Evolutionary conservation across 2,113 vertebrate species (phyloP).

Genomic region (Sphaerodactylus townsendi): DNA sequence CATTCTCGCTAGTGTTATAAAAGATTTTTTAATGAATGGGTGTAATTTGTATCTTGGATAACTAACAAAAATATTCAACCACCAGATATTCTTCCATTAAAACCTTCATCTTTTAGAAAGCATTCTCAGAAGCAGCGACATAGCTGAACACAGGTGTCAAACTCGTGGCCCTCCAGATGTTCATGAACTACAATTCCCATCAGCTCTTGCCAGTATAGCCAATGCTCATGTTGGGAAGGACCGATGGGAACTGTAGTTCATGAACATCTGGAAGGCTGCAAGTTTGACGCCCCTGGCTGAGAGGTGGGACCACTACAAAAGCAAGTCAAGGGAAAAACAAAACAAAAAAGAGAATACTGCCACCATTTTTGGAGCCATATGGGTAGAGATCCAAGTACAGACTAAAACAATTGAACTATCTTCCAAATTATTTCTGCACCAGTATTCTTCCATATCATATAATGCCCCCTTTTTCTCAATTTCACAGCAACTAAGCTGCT

Average conservation of each 20-base stretch:
- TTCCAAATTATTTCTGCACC: background rate
- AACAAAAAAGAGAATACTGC: background rate
- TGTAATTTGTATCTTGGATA: background rate
- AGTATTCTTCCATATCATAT: background rate
- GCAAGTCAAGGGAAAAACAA: background rate
- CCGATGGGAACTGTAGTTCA: no score
- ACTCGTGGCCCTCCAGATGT: no score
- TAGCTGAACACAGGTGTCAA: no score
- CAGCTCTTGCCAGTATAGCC: no score
- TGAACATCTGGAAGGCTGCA: no score
- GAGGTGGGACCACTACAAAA: background rate
- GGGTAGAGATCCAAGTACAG: no score
- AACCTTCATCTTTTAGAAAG: background rate
- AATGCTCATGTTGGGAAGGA: no score
- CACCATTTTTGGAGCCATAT: background rate
- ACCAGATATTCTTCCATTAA: background rate
- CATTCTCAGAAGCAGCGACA: no score
- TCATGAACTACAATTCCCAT: no score
- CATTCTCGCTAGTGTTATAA: background rate
- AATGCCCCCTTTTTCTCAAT: background rate
- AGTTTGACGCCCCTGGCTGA: no score
- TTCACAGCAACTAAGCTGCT: no score
- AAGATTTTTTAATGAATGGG: background rate
- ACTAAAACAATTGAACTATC: no score
- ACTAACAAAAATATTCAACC: background rate